phyloP scores from a whole-genome alignment of 2,888 invertebrate genomes.

The Lutraria lutraria region DNA sequence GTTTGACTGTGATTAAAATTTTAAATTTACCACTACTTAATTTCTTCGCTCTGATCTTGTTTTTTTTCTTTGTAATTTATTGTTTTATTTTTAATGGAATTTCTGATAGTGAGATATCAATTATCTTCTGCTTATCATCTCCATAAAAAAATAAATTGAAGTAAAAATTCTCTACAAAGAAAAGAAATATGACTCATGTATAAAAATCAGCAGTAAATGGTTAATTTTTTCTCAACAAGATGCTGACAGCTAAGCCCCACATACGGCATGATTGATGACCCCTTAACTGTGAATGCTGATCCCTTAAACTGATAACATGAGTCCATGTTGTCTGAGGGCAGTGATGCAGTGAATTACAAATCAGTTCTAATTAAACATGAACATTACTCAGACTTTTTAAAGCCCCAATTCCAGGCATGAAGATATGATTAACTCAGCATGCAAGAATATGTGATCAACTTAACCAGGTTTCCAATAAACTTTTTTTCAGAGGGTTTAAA shows the following conservation, averaged over 20 bases:
- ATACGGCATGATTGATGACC: neutral
- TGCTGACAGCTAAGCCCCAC: neutral
- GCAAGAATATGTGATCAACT: neutral
- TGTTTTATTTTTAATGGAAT: too few species aligned
- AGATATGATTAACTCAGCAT: neutral
- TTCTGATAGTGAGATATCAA: too few species aligned
- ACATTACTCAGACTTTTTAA: neutral
- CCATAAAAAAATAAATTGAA: neutral
- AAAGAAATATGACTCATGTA: neutral
- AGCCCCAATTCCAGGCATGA: neutral
- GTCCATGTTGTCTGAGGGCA: neutral
- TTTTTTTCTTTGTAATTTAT: too few species aligned
- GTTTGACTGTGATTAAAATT: too few species aligned
- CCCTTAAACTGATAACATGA: neutral
- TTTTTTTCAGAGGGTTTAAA: neutral
- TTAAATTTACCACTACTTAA: too few species aligned
- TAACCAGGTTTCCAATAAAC: neutral
- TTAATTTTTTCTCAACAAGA: neutral
- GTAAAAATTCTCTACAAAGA: neutral
- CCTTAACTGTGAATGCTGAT: neutral
- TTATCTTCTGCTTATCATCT: too few species aligned
- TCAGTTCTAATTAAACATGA: slow-evolving; percentile 5
- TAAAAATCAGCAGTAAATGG: neutral
- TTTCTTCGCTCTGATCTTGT: too few species aligned
- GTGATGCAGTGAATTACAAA: neutral